A percentile compares a stretch with the other conserved stretches of the same genome.
Evolutionary conservation across 2,797 vertebrate genomes (phyloP).

Genomic region (Allobates femoralis): DNA sequence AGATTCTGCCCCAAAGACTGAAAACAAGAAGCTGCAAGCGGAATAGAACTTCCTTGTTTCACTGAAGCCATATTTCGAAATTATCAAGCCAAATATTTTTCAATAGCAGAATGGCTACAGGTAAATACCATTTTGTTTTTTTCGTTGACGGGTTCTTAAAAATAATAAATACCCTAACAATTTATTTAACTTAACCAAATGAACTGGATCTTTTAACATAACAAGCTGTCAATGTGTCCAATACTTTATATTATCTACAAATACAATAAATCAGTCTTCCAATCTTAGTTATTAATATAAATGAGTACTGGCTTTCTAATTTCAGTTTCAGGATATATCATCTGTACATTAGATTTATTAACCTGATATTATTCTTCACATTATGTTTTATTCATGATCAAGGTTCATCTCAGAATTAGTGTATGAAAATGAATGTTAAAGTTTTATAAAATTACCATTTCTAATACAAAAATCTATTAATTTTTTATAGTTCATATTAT

Average conservation of each 20-base stretch:
- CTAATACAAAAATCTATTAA: background rate
- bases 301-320: background rate
- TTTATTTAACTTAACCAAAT: background rate
- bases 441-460: constrained; percentile 18
- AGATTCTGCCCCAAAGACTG: too few species aligned
- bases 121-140: too few species aligned
- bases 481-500: constrained; percentile 27
- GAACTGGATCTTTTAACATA: background rate
- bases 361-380: constrained; percentile 15
- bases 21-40: too few species aligned
- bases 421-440: constrained; percentile 30
- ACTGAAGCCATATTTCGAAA: too few species aligned
- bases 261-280: background rate
- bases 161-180: background rate
- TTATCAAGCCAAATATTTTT: too few species aligned
- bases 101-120: too few species aligned
- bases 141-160: background rate
- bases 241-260: too few species aligned
- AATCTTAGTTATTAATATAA: background rate
- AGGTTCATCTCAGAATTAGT: constrained; percentile 15
- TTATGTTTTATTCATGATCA: constrained; percentile 24
- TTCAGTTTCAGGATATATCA: background rate
- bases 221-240: background rate
- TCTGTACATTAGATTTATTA: background rate
- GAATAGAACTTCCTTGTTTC: too few species aligned